Evolutionary conservation across 2,888 invertebrate genomes (phyloP), one percentile per base, ranked within the genome.

Genomic region (Sinhomidia bicolor): DNA sequence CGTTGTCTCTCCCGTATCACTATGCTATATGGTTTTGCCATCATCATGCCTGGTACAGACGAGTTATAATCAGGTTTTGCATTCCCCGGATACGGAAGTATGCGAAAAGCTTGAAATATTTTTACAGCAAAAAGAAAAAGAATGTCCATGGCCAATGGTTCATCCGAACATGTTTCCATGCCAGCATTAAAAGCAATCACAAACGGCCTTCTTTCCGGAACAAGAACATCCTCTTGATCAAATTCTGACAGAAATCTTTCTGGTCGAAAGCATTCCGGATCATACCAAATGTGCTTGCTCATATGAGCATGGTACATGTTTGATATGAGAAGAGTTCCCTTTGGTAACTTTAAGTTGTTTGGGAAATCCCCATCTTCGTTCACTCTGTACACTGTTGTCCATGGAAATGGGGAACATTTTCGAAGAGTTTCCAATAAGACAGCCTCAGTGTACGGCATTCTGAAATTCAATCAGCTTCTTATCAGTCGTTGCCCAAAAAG

Each of bases 371-470:
- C 23, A 12, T 60, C 23, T 17, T 68, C 68, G 6, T 17, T 32
- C n/a, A 68, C 1, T 29, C n/a, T 41, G 14, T 68, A 36, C 1
- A 20, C 41, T 6, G 20, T n/a, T 2, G 36, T 41, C n/a, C 32
- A 36, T 1, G 68, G 68, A 17, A 36, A n/a, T n/a, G 41, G 1
- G 4, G 68, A 20, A n/a, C 17, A 14, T 36, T 36, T 36, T 68
- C 68, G 32, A 9, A 68, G n/a, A 7, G 68, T 36, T 36, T 68
- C 68, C 68, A 68, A n/a, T 1, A 68, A 4, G 1, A 80, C 79
- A 3, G 60, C 79, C 20, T 80, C 32, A 6, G 36, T 36, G 20
- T 80, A 80, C 12, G 79, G 79, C 60, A 80, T 54, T 10, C 60
- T 60, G 20, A 54, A n/a, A n/a, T n/a, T n/a, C n/a, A n/a, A n/a